Evolutionary conservation across 2,113 vertebrate genomes (phyloP).

Genomic region (Prietella phreatophila): DNA sequence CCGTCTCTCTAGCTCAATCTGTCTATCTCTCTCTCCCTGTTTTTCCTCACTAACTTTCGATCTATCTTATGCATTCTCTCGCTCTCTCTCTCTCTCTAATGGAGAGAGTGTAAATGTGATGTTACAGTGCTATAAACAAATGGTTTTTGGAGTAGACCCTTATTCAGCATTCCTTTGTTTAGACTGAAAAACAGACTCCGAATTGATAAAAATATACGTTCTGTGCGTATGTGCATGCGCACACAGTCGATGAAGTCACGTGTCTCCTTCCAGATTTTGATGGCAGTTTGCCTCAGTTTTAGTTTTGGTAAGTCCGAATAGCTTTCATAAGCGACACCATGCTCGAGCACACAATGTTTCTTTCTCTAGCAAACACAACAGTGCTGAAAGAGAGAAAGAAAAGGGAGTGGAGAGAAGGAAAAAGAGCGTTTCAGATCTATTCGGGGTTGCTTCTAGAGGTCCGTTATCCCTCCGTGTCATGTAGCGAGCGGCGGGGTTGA

Average conservation of each 20-base stretch:
- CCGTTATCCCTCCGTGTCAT: background rate
- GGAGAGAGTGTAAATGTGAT: background rate
- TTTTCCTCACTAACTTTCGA: background rate
- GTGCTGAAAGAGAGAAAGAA: slow-evolving; percentile 14
- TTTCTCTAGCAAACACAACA: slow-evolving; percentile 2
- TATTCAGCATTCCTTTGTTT: slow-evolving; percentile 28
- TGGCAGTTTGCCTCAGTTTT: slow-evolving; percentile 20
- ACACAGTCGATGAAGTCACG: slow-evolving; percentile 8
- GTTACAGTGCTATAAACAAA: slow-evolving; percentile 27
- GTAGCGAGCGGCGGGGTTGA: background rate
- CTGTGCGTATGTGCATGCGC: background rate
- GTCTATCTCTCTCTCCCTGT: background rate
- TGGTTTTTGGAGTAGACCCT: background rate
- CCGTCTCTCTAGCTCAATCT: background rate
- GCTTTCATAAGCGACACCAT: slow-evolving; percentile 11
- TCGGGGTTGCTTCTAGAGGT: background rate
- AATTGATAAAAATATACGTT: background rate
- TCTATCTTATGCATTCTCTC: background rate
- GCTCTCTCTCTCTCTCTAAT: background rate
- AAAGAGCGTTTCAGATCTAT: background rate
- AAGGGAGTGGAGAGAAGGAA: background rate
- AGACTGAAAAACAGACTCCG: background rate
- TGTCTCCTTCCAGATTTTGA: slow-evolving; percentile 1
- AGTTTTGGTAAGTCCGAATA: slow-evolving; percentile 7
- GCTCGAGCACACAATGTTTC: background rate